phyloP scores from a whole-genome alignment of 2,888 invertebrate species.

The Heterodera filipjevi region DNA sequence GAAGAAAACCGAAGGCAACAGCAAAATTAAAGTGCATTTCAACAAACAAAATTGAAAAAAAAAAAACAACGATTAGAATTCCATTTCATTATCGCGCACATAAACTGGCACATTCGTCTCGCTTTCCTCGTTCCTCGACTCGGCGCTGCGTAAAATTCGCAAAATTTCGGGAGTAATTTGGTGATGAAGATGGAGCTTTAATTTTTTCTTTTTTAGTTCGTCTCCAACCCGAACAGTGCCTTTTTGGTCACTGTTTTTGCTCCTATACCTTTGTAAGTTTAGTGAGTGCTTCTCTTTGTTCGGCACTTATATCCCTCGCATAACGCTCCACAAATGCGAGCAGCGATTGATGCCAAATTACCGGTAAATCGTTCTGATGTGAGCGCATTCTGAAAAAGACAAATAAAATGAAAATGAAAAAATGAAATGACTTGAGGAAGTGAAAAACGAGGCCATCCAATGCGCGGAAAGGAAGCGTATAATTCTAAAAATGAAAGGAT shows the following conservation, averaged over 20 bases:
- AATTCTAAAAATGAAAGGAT: constrained; percentile 73
- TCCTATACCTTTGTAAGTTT: constrained; percentile 74
- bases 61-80: constrained; percentile 24
- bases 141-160: constrained; percentile 81
- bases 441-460: constrained; percentile 92
- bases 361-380: constrained; percentile 81
- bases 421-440: constrained; percentile 77
- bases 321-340: constrained; percentile 92
- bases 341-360: constrained; percentile 94
- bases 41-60: constrained; percentile 14
- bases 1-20: neutral
- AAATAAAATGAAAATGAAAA: constrained; percentile 27
- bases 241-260: no score
- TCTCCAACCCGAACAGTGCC: neutral
- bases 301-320: constrained; percentile 88
- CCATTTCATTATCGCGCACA: constrained; percentile 36
- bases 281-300: constrained; percentile 85
- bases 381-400: constrained; percentile 29
- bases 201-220: neutral
- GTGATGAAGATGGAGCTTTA: constrained; percentile 71
- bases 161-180: constrained; percentile 81
- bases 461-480: constrained; percentile 91
- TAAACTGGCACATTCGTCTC: constrained; percentile 41
- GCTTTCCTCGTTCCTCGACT: constrained; percentile 74
- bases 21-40: neutral